phyloP scores from a whole-genome alignment of 2,113 vertebrate species.

The Apteryx mantelli region DNA sequence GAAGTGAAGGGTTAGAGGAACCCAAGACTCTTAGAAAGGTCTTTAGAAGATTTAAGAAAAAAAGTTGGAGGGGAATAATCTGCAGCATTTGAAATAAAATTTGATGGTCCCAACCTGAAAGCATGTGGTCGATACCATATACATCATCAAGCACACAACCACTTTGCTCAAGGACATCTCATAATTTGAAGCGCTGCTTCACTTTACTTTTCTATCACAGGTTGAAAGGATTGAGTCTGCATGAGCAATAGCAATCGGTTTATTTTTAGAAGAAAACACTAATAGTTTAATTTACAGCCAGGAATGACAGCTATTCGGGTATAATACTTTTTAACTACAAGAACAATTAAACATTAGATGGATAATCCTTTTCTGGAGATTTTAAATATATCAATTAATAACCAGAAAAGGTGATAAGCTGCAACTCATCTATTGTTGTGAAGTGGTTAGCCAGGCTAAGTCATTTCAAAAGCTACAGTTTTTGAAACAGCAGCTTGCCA shows the following conservation, averaged over 20 bases:
- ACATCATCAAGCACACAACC: neutral
- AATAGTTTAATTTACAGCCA: neutral
- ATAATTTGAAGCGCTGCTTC: neutral
- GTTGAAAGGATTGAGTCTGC: neutral
- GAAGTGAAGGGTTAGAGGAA: neutral
- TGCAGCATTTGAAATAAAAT: neutral
- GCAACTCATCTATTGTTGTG: neutral
- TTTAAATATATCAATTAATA: neutral
- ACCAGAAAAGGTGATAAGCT: neutral
- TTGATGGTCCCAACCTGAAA: neutral
- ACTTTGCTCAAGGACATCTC: neutral
- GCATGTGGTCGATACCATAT: neutral
- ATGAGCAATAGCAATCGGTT: neutral
- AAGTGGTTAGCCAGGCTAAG: neutral
- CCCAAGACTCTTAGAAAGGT: neutral
- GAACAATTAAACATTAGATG: neutral
- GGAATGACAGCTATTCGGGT: neutral
- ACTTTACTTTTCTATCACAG: neutral
- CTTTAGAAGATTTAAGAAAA: neutral
- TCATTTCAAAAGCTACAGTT: neutral
- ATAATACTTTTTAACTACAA: neutral
- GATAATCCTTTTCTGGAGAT: neutral
- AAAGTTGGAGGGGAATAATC: neutral
- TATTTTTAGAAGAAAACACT: neutral
- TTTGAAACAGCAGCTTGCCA: neutral